Base-by-base conservation (phyloP, 1,140 invertebrate genomes). In the Drosophila serrata region DNA sequence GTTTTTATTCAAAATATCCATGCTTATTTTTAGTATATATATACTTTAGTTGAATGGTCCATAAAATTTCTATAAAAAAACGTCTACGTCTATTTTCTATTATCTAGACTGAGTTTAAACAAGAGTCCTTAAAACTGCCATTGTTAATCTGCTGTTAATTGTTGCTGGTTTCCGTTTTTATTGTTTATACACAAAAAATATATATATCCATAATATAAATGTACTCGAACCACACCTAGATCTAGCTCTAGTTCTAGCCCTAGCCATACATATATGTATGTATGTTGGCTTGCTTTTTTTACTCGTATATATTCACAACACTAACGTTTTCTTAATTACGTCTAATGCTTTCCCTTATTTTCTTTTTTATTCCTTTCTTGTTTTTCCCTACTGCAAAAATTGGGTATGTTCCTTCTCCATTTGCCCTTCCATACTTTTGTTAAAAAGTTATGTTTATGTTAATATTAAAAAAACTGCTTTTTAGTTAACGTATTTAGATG, bases 271-370 rank as follows among this genome's bases (percentile, higher is more conserved):
- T 65, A 49, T 48, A 33, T 58, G 45, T 55, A 45, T 74, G 55
- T 57, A 56, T 75, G 22, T 60, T 24, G 63, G 24, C 33, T 45
- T 65, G 45, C 60, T 48, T 51, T 56, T 59, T 73, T 61, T 82
- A 78, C 64, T 82, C 68, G 79, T 67, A 79, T 78, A 75, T 86
- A 90, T 88, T 88, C 84, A 88, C 84, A 88, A 88, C 84, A 90
- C 84, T 88, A 88, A 90, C 80, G 84, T 87, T 87, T 87, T 79
- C 79, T 82, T 82, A 79, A 68, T 65, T 87, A 79, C 69, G 42
- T 48, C 55, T 72, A 82, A 84, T 58, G 74, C 40, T 45, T 80
- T 72, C 63, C 27, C 46, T 69, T 68, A 11, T 40, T 48, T 39
- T 37, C 2, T 8, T 7, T 53, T 49, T 4, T 43, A 24, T 68